These are phyloP conservation scores for Escarpia spicata DNA, from an alignment of 2,888 invertebrate species.

Conservation along the genomic window DNA sequence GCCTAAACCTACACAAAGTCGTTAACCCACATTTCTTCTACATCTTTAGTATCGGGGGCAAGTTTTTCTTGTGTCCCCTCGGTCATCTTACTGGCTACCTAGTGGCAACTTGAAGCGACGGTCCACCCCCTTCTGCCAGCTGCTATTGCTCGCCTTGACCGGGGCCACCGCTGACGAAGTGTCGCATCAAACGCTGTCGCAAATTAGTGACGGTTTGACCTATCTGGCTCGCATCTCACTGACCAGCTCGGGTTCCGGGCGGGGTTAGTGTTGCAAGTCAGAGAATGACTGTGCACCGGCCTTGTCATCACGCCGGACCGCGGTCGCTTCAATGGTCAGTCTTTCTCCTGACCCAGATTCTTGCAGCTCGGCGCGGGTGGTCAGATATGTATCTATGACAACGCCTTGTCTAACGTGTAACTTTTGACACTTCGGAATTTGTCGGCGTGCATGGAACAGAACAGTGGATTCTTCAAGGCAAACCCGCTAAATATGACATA, in stretches of 20 bases:
- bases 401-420: background rate
- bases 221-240: background rate
- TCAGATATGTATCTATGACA: background rate
- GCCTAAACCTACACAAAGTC: background rate
- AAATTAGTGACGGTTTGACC: background rate
- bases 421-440: background rate
- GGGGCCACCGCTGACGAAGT: background rate
- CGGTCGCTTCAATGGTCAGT: background rate
- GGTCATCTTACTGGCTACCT: background rate
- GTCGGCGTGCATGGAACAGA: background rate
- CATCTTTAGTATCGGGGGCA: background rate
- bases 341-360: background rate
- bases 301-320: background rate
- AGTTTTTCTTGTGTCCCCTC: background rate
- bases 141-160: too few species aligned
- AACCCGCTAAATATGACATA: background rate
- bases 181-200: background rate
- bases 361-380: background rate
- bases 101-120: background rate
- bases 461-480: background rate
- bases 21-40: background rate
- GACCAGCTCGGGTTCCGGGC: background rate
- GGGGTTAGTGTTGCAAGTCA: background rate
- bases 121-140: background rate
- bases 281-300: background rate